A percentile compares a stretch with the other conserved stretches of the same genome.
phyloP scores from a whole-genome alignment of 2,797 vertebrate genomes.

The Psittacula echo region DNA sequence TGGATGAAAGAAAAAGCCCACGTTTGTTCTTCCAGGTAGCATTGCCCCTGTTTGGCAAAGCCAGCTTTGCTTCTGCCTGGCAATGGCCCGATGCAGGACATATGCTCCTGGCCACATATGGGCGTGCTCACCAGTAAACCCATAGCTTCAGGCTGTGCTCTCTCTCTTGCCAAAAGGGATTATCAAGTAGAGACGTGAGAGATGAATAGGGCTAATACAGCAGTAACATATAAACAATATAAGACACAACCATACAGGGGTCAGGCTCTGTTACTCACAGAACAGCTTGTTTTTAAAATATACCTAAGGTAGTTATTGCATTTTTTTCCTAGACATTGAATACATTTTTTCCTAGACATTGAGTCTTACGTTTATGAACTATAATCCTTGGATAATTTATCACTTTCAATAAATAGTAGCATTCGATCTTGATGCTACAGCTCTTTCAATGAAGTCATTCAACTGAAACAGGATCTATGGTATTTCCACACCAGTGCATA shows the following conservation, averaged over 20 bases:
- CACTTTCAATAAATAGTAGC: slow-evolving; percentile 30
- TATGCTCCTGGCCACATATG: fast-evolving
- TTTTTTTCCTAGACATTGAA: background rate
- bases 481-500: background rate
- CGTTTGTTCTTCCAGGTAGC: slow-evolving; percentile 55
- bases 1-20: background rate
- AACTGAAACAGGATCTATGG: background rate
- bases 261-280: background rate
- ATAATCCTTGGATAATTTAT: slow-evolving; percentile 42
- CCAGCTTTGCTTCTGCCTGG: background rate
- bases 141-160: background rate
- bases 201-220: background rate
- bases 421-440: background rate
- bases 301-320: background rate
- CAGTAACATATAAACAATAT: background rate
- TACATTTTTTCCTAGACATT: background rate
- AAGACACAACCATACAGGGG: background rate
- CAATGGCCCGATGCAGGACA: fast-evolving
- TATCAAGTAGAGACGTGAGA: background rate
- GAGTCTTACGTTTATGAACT: slow-evolving; percentile 9
- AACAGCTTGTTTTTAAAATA: slow-evolving; percentile 19
- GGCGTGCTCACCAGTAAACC: background rate
- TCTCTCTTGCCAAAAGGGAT: background rate
- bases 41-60: background rate
- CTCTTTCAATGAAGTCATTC: background rate